Percentiles rank a stretch among this genome's conserved stretches.
These are phyloP conservation scores for Actinia equina DNA, from an alignment of 64 coral and sea anemone species.

Conservation along the genomic window DNA sequence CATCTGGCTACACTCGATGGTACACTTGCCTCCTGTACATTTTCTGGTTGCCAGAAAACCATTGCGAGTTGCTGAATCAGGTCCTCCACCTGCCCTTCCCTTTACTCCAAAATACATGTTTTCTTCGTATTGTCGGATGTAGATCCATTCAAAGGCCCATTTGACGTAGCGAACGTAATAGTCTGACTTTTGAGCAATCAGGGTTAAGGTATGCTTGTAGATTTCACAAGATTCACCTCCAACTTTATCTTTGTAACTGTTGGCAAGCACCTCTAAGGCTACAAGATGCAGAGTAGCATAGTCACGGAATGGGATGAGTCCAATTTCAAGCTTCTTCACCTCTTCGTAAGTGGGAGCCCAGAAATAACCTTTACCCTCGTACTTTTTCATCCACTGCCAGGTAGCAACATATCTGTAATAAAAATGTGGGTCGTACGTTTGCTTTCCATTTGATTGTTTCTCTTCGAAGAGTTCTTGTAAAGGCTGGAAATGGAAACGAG, in stretches of 20 bases:
- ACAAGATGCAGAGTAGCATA: background rate
- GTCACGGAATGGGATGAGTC: conserved; percentile 3
- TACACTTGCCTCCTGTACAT: background rate
- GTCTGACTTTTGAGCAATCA: background rate
- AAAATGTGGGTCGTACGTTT: background rate
- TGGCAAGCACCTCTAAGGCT: background rate
- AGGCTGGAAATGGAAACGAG: background rate
- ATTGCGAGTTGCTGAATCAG: background rate
- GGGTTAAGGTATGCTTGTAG: background rate
- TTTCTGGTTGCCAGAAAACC: background rate
- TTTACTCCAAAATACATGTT: background rate
- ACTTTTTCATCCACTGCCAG: background rate
- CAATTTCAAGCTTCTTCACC: conserved; percentile 4
- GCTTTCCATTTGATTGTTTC: background rate
- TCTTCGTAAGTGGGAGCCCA: background rate
- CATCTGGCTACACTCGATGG: background rate
- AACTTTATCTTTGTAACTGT: background rate
- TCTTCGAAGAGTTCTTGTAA: background rate
- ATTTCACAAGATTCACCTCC: background rate
- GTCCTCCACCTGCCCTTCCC: background rate
- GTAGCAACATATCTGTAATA: background rate
- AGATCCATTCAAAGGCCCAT: conserved; percentile 13
- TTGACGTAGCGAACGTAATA: background rate
- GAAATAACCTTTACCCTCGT: background rate
- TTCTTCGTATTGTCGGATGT: background rate